These are phyloP conservation scores for Limenitis camilla DNA, from an alignment of 2,888 invertebrate species.

Conservation along the genomic window DNA sequence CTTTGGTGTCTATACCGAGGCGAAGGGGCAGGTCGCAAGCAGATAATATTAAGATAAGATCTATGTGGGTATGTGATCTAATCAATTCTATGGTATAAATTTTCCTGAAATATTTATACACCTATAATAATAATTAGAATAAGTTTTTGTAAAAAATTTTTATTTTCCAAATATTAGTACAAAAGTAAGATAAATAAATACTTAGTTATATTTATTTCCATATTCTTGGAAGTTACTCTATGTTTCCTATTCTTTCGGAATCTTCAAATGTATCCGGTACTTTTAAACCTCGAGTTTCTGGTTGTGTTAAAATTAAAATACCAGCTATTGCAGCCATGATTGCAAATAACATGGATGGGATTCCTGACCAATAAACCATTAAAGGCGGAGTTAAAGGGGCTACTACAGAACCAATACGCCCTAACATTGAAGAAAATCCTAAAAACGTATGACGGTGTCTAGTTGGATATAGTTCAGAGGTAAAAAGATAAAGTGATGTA, in stretches of 20 bases:
- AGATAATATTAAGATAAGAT: no score
- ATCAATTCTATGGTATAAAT: no score
- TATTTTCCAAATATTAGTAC: no score
- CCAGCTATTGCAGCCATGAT: constrained; percentile 50
- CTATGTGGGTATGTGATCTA: no score
- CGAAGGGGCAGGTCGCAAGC: no score
- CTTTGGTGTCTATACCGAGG: no score
- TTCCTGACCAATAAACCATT: constrained; percentile 65
- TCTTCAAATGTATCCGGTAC: constrained; percentile 67
- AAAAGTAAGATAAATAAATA: not conserved
- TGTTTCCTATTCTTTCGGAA: constrained; percentile 51
- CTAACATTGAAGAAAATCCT: constrained; percentile 81
- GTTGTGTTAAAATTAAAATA: constrained; percentile 54
- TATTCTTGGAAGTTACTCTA: not conserved
- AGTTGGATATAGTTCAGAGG: constrained; percentile 83
- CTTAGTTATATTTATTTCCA: not conserved
- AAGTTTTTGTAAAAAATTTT: no score
- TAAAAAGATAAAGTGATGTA: constrained; percentile 78
- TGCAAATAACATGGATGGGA: constrained; percentile 61
- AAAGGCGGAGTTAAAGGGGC: constrained; percentile 80
- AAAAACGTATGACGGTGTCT: constrained; percentile 79
- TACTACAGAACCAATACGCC: constrained; percentile 80
- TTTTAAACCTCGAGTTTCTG: constrained; percentile 55
- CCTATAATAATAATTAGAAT: no score
- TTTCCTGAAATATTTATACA: no score